Conservation (phyloP, 2,888 invertebrate genomes). For the Boloria selene region DNA sequence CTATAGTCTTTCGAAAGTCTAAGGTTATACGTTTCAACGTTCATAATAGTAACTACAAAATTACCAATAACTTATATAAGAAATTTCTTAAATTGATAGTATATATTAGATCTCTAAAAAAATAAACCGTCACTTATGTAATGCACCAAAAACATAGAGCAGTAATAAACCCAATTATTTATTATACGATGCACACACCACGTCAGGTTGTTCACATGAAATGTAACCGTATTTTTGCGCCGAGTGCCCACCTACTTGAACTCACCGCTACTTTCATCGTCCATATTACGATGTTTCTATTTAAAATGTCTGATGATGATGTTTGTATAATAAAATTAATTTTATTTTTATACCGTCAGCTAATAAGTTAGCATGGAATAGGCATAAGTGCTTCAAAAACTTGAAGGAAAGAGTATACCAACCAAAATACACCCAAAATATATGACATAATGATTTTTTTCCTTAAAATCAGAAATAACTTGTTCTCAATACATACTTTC, state of each 20-base stretch:
- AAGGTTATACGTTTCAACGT: no score
- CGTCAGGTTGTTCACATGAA: constrained; percentile 34
- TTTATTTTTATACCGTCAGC: neutral
- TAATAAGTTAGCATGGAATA: neutral
- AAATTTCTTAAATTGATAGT: neutral
- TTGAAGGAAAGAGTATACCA: no score
- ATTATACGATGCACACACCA: constrained; percentile 30
- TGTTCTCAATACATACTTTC: no score
- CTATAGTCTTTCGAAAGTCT: no score
- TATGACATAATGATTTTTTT: no score
- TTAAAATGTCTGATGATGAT: constrained; percentile 4
- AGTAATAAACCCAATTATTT: constrained; percentile 32
- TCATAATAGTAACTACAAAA: no score
- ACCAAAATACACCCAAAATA: no score
- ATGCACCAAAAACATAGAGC: constrained; percentile 8
- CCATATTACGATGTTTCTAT: constrained; percentile 26
- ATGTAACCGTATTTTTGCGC: constrained; percentile 44
- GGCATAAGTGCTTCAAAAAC: no score
- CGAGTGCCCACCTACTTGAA: constrained; percentile 40
- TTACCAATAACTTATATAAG: no score
- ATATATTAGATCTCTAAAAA: neutral
- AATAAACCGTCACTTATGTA: neutral
- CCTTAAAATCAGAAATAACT: no score
- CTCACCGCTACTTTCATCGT: constrained; percentile 38
- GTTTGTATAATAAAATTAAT: neutral